phyloP scores from a whole-genome alignment of 2,888 invertebrate genomes.

The Hybos culiciformis region DNA sequence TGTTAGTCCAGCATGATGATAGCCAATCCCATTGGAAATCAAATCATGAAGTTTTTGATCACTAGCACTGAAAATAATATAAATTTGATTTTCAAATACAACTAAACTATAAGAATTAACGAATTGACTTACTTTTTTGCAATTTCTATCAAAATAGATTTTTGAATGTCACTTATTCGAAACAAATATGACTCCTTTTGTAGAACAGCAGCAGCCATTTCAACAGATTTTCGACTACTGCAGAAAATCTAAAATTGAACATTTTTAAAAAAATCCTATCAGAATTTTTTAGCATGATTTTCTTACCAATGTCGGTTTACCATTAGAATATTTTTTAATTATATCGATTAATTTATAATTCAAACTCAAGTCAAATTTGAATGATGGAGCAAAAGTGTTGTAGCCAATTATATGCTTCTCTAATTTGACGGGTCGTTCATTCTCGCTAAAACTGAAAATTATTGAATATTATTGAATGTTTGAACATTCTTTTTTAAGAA shows the following conservation, averaged over 20 bases:
- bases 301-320: conserved; percentile 57
- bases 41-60: conserved; percentile 35
- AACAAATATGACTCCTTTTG: conserved; percentile 8
- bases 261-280: background rate
- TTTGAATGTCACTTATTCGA: conserved; percentile 19
- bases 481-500: background rate
- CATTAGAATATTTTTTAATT: conserved; percentile 53
- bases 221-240: conserved; percentile 59
- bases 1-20: conserved; percentile 65
- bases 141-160: conserved; percentile 36
- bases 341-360: conserved; percentile 58
- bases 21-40: conserved; percentile 52
- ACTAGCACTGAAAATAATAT: conserved; percentile 15
- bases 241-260: conserved; percentile 50
- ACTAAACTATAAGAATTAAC: background rate
- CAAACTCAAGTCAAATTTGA: conserved; percentile 63
- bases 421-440: conserved; percentile 59
- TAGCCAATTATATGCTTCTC: conserved; percentile 59
- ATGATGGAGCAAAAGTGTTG: conserved; percentile 43
- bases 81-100: background rate
- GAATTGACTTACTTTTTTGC: conserved; percentile 40
- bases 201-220: conserved; percentile 51
- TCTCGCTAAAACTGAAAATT: conserved; percentile 49
- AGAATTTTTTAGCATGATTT: background rate
- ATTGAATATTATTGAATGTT: background rate